Evolutionary conservation across 1,140 invertebrate genomes (phyloP).

Genomic region (Pemphigus obesinymphae): DNA sequence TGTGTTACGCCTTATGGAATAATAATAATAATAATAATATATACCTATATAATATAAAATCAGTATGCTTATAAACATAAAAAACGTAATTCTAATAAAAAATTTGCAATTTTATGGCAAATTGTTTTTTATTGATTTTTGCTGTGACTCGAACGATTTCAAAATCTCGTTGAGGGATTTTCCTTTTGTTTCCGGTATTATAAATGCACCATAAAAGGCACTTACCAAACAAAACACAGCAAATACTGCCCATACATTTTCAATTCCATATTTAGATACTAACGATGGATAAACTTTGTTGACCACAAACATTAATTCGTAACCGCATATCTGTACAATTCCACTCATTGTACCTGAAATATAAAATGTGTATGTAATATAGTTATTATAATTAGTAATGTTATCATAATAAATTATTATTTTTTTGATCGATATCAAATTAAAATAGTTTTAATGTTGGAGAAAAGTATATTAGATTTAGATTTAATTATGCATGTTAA

Average conservation of each 20-base stretch:
- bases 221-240: slow-evolving; percentile 56
- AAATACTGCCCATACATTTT: background rate
- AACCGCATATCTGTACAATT: background rate
- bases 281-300: background rate
- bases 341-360: background rate
- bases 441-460: too few species aligned
- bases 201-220: slow-evolving; percentile 66
- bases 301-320: background rate
- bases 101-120: background rate
- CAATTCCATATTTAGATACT: background rate
- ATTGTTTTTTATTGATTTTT: background rate
- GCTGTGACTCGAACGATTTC: background rate
- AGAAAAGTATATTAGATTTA: too few species aligned
- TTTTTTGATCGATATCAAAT: too few species aligned
- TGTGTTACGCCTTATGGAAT: too few species aligned
- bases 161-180: slow-evolving; percentile 62
- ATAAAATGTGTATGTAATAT: too few species aligned
- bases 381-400: too few species aligned
- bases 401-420: too few species aligned
- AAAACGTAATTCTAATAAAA: background rate
- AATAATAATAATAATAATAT: too few species aligned
- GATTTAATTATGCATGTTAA: too few species aligned
- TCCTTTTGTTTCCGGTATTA: slow-evolving; percentile 75
- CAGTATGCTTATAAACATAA: too few species aligned
- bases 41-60: too few species aligned